phyloP scores from a whole-genome alignment of 2,888 invertebrate genomes.

The Sclerodermus sp. region DNA sequence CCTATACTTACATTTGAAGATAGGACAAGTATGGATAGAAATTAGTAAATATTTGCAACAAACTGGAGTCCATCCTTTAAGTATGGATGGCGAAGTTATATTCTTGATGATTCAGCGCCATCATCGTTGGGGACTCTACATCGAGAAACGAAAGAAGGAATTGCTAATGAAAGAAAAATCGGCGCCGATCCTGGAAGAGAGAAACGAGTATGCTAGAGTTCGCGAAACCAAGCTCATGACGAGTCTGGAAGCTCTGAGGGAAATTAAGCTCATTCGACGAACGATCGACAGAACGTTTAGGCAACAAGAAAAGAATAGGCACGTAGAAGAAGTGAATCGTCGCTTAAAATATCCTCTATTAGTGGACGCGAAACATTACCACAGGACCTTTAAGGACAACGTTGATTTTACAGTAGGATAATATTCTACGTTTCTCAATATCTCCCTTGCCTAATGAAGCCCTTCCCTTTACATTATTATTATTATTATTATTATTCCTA shows the following conservation, averaged over 20 bases:
- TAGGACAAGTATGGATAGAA: conserved; percentile 59
- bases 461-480: too few relatives aligned
- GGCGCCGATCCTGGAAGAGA: conserved; percentile 49
- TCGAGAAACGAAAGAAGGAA: conserved; percentile 48
- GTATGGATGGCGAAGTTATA: conserved; percentile 52
- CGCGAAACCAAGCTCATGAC: conserved; percentile 47
- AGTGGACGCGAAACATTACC: conserved; percentile 19
- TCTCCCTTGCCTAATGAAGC: too few relatives aligned
- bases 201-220: conserved; percentile 46
- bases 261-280: conserved; percentile 54
- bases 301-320: conserved; percentile 29
- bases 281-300: conserved; percentile 42
- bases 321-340: conserved; percentile 26
- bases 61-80: conserved; percentile 48
- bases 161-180: conserved; percentile 36
- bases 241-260: conserved; percentile 51
- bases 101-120: conserved; percentile 48
- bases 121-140: conserved; percentile 46
- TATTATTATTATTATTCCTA: too few relatives aligned
- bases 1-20: conserved; percentile 56
- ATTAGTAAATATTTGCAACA: conserved; percentile 48
- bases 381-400: conserved; percentile 31
- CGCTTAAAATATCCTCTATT: conserved; percentile 25
- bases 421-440: neutral
- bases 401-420: conserved; percentile 34